These are phyloP conservation scores for Napeogenes inachia DNA, from an alignment of 2,888 invertebrate genomes.

Conservation along the genomic window DNA sequence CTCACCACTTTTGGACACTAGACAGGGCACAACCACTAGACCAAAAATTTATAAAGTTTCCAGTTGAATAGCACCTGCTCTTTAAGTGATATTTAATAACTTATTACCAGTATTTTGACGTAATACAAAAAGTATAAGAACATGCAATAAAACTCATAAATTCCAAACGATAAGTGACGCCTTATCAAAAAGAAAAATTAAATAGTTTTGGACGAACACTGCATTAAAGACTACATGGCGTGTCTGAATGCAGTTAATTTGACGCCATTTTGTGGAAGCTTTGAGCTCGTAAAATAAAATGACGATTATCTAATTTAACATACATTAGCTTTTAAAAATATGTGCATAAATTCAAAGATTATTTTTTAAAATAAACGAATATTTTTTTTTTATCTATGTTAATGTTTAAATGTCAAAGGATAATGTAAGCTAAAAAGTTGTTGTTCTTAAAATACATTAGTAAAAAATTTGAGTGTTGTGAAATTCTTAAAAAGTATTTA, in stretches of 20 bases:
- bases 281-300: constrained; percentile 16
- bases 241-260: constrained; percentile 23
- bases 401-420: background rate
- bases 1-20: too few relatives aligned
- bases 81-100: too few relatives aligned
- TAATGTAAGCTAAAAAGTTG: too few relatives aligned
- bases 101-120: too few relatives aligned
- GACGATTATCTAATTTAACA: constrained; percentile 9
- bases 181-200: constrained; percentile 3
- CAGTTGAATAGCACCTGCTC: too few relatives aligned
- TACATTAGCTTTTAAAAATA: too few relatives aligned
- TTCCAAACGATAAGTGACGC: background rate
- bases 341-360: background rate
- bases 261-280: constrained; percentile 18
- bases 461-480: too few relatives aligned
- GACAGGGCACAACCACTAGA: too few relatives aligned
- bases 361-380: background rate
- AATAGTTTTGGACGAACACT: constrained; percentile 11
- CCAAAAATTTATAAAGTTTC: too few relatives aligned
- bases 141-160: background rate
- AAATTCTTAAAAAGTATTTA: too few relatives aligned
- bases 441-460: too few relatives aligned
- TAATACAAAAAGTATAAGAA: too few relatives aligned
- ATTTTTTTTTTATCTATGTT: background rate
- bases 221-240: constrained; percentile 21